Conservation (phyloP, 2,113 vertebrate species). For the Erinaceus europaeus region DNA sequence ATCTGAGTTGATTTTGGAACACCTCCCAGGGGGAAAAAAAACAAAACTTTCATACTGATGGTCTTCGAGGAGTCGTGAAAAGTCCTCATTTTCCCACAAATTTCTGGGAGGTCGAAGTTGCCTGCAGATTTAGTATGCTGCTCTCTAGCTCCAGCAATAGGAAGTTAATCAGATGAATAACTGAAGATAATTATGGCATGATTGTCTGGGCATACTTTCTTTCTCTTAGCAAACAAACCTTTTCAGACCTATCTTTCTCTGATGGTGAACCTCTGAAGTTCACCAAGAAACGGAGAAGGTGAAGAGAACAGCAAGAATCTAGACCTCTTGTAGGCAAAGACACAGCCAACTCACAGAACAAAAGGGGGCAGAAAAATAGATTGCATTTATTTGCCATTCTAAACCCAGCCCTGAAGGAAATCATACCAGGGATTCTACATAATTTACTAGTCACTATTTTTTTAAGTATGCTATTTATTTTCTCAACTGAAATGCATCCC, state of each 20-base stretch:
- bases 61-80: conserved; percentile 55
- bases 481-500: conserved; percentile 68
- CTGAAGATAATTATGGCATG: conserved; percentile 18
- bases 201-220: conserved; percentile 44
- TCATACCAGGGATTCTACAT: conserved; percentile 64
- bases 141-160: background rate
- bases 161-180: conserved; percentile 56
- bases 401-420: conserved; percentile 62
- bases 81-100: conserved; percentile 40
- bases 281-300: background rate
- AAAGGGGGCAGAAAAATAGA: conserved; percentile 54
- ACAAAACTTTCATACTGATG: conserved; percentile 64
- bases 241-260: conserved; percentile 10
- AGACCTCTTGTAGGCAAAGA: conserved; percentile 42
- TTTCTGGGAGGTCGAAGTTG: conserved; percentile 63
- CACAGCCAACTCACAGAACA: conserved; percentile 48
- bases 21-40: too few species aligned
- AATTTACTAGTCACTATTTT: conserved; percentile 63
- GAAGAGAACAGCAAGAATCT: background rate
- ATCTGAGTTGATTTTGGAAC: conserved; percentile 76
- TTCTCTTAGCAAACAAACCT: conserved; percentile 55
- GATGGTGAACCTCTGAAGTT: conserved; percentile 31
- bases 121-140: conserved; percentile 38
- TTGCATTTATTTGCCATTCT: conserved; percentile 70
- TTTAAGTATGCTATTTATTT: conserved; percentile 67